A percentile compares a stretch with the other conserved stretches of the same genome.
phyloP scores from a whole-genome alignment of 1,140 invertebrate genomes.

The Brachionus manjavacas region DNA sequence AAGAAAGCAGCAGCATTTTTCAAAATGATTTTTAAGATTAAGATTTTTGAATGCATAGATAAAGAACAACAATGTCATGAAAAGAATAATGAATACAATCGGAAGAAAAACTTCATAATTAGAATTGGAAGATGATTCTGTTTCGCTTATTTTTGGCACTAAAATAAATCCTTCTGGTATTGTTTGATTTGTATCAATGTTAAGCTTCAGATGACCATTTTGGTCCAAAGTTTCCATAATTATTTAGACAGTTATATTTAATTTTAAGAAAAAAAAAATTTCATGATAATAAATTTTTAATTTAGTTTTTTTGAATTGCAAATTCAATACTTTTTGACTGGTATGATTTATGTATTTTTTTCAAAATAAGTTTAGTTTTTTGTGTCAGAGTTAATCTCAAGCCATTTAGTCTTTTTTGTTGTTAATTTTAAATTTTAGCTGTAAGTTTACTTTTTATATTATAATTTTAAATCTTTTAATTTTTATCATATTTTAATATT shows the following conservation, averaged over 20 bases:
- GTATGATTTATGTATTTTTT: neutral
- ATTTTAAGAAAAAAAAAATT: neutral
- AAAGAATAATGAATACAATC: constrained; percentile 25
- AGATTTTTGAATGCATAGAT: constrained; percentile 31
- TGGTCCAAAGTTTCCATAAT: neutral
- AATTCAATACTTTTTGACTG: neutral
- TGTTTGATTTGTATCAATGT: neutral
- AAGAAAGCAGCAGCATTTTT: neutral
- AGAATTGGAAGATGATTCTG: neutral
- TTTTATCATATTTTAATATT: too few species aligned
- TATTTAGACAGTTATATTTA: neutral
- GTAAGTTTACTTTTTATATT: too few species aligned
- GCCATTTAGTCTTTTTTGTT: neutral
- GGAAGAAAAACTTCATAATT: constrained; percentile 29
- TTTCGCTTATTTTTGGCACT: neutral
- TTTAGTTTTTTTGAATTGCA: neutral
- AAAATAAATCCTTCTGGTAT: neutral
- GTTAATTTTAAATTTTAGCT: neutral
- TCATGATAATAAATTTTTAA: neutral
- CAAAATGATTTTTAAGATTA: neutral
- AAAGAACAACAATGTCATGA: constrained; percentile 18
- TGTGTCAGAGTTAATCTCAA: neutral
- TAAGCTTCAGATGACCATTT: neutral
- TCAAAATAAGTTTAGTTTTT: neutral
- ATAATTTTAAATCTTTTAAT: too few species aligned